These are phyloP conservation scores for Leptinotarsa peninsularis DNA, from an alignment of 2,888 invertebrate genomes.

Conservation along the genomic window DNA sequence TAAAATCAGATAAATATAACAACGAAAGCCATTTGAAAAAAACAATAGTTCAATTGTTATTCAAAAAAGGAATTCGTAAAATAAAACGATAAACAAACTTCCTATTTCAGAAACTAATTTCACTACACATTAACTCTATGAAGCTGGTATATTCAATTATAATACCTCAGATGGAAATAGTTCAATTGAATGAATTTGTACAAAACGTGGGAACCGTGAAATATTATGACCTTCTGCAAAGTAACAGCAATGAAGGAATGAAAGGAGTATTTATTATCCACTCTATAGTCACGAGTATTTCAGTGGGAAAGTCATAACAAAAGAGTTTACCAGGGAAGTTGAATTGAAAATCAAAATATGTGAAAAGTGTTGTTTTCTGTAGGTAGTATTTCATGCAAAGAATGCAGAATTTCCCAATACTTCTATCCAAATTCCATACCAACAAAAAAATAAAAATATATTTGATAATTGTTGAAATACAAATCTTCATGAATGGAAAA, in stretches of 20 bases:
- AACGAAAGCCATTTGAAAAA: background rate
- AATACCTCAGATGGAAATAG: background rate
- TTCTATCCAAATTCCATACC: too few relatives aligned
- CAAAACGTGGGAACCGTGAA: slow-evolving; percentile 8
- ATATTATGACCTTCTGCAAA: background rate
- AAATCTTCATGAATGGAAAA: too few relatives aligned
- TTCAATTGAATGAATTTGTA: background rate
- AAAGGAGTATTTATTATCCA: too few relatives aligned
- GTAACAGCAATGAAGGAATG: background rate
- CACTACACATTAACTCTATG: background rate
- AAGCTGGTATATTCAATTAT: slow-evolving; percentile 5
- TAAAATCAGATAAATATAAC: background rate
- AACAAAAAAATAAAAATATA: too few relatives aligned
- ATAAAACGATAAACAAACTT: background rate
- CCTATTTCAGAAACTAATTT: background rate
- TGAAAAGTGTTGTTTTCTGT: too few relatives aligned
- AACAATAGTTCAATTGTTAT: background rate
- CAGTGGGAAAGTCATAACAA: too few relatives aligned
- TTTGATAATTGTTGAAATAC: too few relatives aligned
- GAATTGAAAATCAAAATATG: too few relatives aligned
- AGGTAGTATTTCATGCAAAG: too few relatives aligned
- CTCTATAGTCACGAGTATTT: too few relatives aligned
- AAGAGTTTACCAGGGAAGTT: too few relatives aligned
- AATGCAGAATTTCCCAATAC: too few relatives aligned
- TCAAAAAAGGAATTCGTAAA: background rate